Base-by-base conservation (phyloP, 2,113 vertebrate genomes). In the Nematolebias whitei region DNA sequence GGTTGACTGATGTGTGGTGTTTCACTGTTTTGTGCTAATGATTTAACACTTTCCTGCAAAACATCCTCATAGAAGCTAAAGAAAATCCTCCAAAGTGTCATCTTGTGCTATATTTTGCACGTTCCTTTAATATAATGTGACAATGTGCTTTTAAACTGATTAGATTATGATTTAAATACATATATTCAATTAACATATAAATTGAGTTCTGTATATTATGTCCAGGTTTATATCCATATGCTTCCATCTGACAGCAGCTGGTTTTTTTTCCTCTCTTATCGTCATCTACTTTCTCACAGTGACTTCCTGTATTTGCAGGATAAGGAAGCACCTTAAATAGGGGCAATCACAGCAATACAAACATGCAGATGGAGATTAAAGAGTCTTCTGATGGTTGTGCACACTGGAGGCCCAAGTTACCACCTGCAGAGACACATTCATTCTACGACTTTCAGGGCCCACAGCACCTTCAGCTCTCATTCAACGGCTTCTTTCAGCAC, bases 241-340 rank as follows among this genome's bases (percentile, higher is more conserved):
- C 50, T 49, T 71, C 38, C 53, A 85, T 81, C 39, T 22, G 38
- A 79, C 18, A 63, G 50, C 0, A 1, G 58, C 52, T 65, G 70
- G n/a, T n/a, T n/a, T 35, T 63, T 58, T 53, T 76, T 22, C 63
- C 14, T 13, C 20, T 66, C 55, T 85, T 78, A 79, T 84, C 81
- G 71, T 53, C 53, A 70, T 76, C 74, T 77, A 75, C 55, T 40
- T 81, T 86, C 78, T 76, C 78, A 85, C 71, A 65, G 64, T 14
- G 40, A 84, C 78, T 85, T 78, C 76, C 76, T 84, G 62, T 78
- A 78, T 69, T 39, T 63, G 38, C 29, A 39, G n/a, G 80, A 79
- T 75, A 80, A 85, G 68, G 71, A 85, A 71, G 43, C 56, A 39
- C 54, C 55, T 61, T 35, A 78, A 70, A 77, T 69, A 67, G 74